Evolutionary conservation across 2,888 invertebrate genomes (phyloP).

Genomic region (Polymixis lichenea): DNA sequence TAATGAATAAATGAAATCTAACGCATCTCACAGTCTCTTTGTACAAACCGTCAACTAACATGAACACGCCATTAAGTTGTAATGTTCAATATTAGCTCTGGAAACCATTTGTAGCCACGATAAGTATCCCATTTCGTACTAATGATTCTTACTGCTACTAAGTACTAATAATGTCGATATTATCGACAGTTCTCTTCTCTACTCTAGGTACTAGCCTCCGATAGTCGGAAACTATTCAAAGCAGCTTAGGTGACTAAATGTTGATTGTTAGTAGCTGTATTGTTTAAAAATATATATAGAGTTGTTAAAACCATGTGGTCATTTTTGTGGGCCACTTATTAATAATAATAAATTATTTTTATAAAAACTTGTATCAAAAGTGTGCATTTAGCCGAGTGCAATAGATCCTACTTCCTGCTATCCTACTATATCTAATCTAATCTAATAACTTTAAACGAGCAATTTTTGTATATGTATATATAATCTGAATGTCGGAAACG

Average conservation of each 20-base stretch:
- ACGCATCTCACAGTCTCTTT: conserved; percentile 30
- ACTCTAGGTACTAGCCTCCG: background rate
- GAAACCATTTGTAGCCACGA: conserved; percentile 45
- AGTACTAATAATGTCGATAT: conserved; percentile 53
- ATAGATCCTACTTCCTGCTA: too few relatives aligned
- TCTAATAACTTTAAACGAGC: too few relatives aligned
- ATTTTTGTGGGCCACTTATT: background rate
- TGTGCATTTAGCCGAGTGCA: too few relatives aligned
- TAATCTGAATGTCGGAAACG: too few relatives aligned
- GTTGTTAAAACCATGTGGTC: background rate
- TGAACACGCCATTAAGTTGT: conserved; percentile 26
- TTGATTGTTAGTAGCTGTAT: conserved; percentile 1
- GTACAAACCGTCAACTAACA: conserved; percentile 17
- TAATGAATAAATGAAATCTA: conserved; percentile 27
- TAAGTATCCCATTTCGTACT: conserved; percentile 50
- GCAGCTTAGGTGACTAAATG: background rate
- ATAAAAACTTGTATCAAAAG: too few relatives aligned
- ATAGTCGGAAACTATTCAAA: conserved; percentile 42
- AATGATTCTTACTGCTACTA: conserved; percentile 54
- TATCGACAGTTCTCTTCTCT: conserved; percentile 47
- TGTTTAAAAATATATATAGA: conserved; percentile 1
- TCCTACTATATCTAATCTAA: too few relatives aligned
- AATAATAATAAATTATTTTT: too few relatives aligned
- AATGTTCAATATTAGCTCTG: conserved; percentile 46
- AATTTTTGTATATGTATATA: too few relatives aligned